These are phyloP conservation scores for Herpailurus yagouaroundi DNA, from an alignment of 2,113 vertebrate genomes.

Conservation along the genomic window DNA sequence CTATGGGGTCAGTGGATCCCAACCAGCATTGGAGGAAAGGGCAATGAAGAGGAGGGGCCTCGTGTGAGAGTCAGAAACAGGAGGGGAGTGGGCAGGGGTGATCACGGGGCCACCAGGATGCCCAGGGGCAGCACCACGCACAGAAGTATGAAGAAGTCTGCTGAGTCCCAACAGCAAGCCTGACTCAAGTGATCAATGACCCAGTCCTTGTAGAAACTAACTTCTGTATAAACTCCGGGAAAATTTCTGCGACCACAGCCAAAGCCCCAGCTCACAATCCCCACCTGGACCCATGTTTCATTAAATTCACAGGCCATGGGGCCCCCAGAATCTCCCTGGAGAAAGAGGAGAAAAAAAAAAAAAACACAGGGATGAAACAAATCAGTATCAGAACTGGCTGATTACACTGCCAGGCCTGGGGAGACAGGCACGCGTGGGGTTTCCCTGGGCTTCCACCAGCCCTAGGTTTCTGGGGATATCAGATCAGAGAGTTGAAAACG, in stretches of 20 bases:
- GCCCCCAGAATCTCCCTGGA: constrained; percentile 77
- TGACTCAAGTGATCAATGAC: background rate
- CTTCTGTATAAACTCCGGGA: constrained; percentile 60
- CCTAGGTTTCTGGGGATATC: background rate
- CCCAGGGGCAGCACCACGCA: constrained; percentile 3
- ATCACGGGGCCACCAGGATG: background rate
- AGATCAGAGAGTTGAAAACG: background rate
- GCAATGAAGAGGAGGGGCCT: background rate
- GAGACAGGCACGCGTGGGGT: rapidly evolving
- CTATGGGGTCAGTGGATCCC: background rate
- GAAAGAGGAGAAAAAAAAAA: constrained; percentile 51
- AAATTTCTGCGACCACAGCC: background rate
- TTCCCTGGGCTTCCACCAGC: background rate
- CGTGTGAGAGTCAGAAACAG: background rate
- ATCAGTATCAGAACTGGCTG: background rate
- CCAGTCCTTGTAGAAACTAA: constrained; percentile 63
- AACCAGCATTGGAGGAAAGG: background rate
- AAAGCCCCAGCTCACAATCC: constrained; percentile 73
- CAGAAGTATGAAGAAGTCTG: background rate
- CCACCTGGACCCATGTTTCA: constrained; percentile 58
- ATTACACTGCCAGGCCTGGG: rapidly evolving
- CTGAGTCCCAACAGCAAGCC: background rate
- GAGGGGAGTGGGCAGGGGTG: background rate
- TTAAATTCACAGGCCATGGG: constrained; percentile 73
- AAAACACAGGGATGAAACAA: background rate